Percentiles rank a stretch among this genome's conserved stretches.
These are phyloP conservation scores for Tetragnatha versicolor DNA, from an alignment of 1,140 invertebrate species.

Conservation along the genomic window DNA sequence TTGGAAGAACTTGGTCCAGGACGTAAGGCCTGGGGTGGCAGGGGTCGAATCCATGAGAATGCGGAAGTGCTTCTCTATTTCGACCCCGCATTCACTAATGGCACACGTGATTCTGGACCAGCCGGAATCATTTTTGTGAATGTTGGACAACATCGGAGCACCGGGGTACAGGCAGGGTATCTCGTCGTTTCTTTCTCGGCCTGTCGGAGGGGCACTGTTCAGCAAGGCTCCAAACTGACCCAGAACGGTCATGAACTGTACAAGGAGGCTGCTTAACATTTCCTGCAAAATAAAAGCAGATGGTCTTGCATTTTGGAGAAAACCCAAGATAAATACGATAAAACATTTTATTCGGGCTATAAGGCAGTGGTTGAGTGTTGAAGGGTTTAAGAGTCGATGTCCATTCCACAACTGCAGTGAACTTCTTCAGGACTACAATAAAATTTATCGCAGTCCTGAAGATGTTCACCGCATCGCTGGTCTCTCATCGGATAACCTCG, in stretches of 20 bases:
- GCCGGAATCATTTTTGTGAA: neutral
- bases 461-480: no score
- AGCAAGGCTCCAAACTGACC: constrained; percentile 18
- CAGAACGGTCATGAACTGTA: neutral
- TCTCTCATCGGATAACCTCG: no score
- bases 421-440: no score
- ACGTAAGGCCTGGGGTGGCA: neutral
- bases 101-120: neutral
- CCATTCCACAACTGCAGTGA: no score
- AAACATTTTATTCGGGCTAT: no score
- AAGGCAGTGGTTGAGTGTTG: no score
- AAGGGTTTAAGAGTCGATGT: no score
- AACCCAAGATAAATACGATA: no score
- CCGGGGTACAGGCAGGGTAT: neutral
- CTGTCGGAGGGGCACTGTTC: constrained; percentile 7
- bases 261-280: neutral
- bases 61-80: neutral
- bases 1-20: neutral
- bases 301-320: no score
- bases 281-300: constrained; percentile 20
- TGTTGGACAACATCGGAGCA: neutral
- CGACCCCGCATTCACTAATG: neutral
- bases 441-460: no score
- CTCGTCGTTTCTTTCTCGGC: neutral
- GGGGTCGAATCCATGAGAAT: neutral